A percentile compares a stretch with the other conserved stretches of the same genome.
Conservation (phyloP, 2,888 invertebrate species). For the Drosophila formosana region DNA sequence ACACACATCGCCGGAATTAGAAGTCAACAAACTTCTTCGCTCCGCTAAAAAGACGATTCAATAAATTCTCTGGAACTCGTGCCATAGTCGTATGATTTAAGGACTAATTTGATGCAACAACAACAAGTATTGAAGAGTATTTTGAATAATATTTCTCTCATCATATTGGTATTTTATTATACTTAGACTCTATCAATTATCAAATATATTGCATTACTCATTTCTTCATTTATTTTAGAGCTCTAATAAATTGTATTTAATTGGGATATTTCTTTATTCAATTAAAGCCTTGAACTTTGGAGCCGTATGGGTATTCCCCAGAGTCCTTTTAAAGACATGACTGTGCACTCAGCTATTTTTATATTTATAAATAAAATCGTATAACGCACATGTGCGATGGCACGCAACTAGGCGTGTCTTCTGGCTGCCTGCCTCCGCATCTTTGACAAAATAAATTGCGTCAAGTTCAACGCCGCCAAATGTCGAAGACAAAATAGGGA, state of each 20-base stretch:
- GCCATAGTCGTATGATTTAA: background rate
- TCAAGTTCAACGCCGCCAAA: constrained; percentile 80
- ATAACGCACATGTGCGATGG: constrained; percentile 60
- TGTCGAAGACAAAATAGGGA: constrained; percentile 72
- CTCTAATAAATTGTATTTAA: background rate
- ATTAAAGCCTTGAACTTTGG: constrained; percentile 49
- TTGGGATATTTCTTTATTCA: background rate
- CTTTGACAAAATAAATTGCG: constrained; percentile 79
- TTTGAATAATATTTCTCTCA: background rate
- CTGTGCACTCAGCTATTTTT: constrained; percentile 40
- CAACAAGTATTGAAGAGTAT: background rate
- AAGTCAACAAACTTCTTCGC: constrained; percentile 68
- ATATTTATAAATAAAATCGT: constrained; percentile 54
- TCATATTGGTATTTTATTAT: background rate
- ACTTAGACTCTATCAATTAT: background rate
- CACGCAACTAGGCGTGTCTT: constrained; percentile 73
- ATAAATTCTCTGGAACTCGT: background rate
- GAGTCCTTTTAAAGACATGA: constrained; percentile 46
- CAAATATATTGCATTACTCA: background rate
- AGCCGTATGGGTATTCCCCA: constrained; percentile 65
- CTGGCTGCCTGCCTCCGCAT: constrained; percentile 35
- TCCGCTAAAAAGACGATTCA: background rate
- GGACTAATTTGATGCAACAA: background rate
- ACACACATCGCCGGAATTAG: constrained; percentile 52
- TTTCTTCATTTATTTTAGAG: background rate